Evolutionary conservation across 2,888 invertebrate species (phyloP), one percentile per base, ranked within the genome.

Genomic region (Altica lythri): DNA sequence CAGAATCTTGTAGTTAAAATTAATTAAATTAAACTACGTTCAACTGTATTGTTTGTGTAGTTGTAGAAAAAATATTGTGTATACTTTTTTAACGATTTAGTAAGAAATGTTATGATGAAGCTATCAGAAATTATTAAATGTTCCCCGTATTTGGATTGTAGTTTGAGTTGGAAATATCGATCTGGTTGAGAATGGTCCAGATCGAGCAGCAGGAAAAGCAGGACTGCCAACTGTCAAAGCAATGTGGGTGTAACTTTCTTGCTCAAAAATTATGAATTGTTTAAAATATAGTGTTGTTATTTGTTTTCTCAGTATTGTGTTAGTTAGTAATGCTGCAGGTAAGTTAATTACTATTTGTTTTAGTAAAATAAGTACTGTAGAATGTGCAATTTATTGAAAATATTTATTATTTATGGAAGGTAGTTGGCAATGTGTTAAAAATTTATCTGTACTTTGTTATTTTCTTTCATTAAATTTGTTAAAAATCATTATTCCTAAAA

Each of bases 181-280:
- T 34, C 16, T 34, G 1, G 6, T 30, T 30, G 52, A 60, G 52
- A 60, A 53, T 61, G 67, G 61, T 64, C 64, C 67, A 64, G 59
- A 35, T 57, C 47, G 59, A 61, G 58, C 60, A 54, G 57, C 60
- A 45, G 45, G 38, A 38, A 14, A 14, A 12, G 32, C 51, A 44
- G 53, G 40, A 49, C 48, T 48, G 55, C 55, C 55, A 59, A 43
- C 60, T 59, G 59, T 60, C 65, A 60, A 40, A 60, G 35, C 17
- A 53, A 65, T 61, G 67, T 69, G 69, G 69, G 70, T 65, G 69
- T 68, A 66, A 67, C 67, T 57, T 48, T 40, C 25, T 58, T 35
- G 53, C 54, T 52, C 29, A 53, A 55, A 44, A 51, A 61, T 44
- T 42, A 60, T 60, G 60, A 53, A 48, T 42, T 58, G 55, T 42